A percentile compares a stretch with the other conserved stretches of the same genome.
Conservation (phyloP, 2,888 invertebrate genomes). For the Nesidiocoris tenuis region DNA sequence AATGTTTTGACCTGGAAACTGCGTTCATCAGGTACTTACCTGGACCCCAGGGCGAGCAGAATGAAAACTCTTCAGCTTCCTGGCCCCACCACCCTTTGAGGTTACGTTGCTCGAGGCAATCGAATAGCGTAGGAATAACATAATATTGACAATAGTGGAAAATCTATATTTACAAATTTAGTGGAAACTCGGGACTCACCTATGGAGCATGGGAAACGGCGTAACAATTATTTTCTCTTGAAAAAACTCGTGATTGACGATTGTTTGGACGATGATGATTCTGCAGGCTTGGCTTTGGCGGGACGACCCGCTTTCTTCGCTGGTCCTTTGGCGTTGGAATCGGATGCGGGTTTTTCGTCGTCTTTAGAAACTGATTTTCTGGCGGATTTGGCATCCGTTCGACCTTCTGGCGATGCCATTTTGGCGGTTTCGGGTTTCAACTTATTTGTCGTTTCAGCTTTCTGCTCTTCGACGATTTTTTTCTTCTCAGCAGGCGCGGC, state of each 20-base stretch:
- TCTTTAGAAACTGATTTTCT: background rate
- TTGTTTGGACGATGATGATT: conserved; percentile 37
- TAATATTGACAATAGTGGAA: too few relatives aligned
- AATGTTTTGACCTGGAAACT: too few relatives aligned
- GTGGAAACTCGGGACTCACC: too few relatives aligned
- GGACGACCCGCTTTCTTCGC: conserved; percentile 22
- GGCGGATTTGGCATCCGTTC: background rate
- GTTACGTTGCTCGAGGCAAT: too few relatives aligned
- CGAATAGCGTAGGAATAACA: too few relatives aligned
- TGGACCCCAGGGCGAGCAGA: too few relatives aligned
- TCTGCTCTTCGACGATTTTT: background rate
- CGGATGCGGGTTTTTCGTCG: background rate
- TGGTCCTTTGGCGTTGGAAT: conserved; percentile 47
- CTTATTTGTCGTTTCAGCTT: background rate
- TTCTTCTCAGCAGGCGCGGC: conserved; percentile 29
- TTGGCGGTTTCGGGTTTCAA: background rate
- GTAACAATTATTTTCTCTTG: conserved; percentile 38
- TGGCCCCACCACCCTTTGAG: too few relatives aligned
- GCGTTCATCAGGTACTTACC: too few relatives aligned
- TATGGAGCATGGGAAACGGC: too few relatives aligned
- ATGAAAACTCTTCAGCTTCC: too few relatives aligned
- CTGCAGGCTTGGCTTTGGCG: conserved; percentile 5
- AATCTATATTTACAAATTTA: too few relatives aligned
- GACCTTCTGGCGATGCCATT: background rate
- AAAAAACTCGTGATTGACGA: conserved; percentile 46